Conservation (phyloP, 92 coral and sea anemone species). For the Zoanthus gigantus region DNA sequence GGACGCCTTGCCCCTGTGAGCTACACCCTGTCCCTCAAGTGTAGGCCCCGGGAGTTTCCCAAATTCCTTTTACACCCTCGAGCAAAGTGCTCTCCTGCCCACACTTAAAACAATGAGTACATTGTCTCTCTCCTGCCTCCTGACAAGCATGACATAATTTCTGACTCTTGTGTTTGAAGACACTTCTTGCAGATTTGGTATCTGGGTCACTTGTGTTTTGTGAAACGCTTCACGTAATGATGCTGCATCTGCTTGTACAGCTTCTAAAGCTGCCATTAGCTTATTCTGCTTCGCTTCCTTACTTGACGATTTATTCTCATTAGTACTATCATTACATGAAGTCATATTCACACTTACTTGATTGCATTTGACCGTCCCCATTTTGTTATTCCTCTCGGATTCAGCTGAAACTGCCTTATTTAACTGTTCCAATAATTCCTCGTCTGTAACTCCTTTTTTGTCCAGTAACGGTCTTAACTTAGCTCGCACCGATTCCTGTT, state of each 20-base stretch:
- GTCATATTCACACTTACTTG: not conserved
- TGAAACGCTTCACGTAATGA: constrained; percentile 11
- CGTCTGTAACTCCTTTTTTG: constrained; percentile 38
- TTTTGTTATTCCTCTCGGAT: constrained; percentile 45
- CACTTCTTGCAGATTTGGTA: not conserved
- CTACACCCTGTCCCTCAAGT: constrained; percentile 20
- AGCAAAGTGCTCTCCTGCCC: constrained; percentile 56
- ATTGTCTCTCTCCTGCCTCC: constrained; percentile 48
- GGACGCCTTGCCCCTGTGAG: not conserved
- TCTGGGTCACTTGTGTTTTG: not conserved
- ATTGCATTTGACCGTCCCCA: constrained; percentile 12
- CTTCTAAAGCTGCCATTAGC: constrained; percentile 18
- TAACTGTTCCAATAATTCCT: constrained; percentile 39
- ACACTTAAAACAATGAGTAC: constrained; percentile 71
- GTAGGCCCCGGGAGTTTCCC: constrained; percentile 18
- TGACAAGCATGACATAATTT: constrained; percentile 41
- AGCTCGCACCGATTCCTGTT: constrained; percentile 45
- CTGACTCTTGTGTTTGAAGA: constrained; percentile 18
- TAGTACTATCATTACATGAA: not conserved
- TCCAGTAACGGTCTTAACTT: constrained; percentile 40
- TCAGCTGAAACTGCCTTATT: constrained; percentile 48
- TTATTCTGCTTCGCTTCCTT: constrained; percentile 16
- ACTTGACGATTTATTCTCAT: not conserved
- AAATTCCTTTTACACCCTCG: constrained; percentile 1
- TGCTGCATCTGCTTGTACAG: constrained; percentile 10